Base-by-base conservation (phyloP, 1,140 invertebrate species). In the Aphaenogaster ashmeadi region DNA sequence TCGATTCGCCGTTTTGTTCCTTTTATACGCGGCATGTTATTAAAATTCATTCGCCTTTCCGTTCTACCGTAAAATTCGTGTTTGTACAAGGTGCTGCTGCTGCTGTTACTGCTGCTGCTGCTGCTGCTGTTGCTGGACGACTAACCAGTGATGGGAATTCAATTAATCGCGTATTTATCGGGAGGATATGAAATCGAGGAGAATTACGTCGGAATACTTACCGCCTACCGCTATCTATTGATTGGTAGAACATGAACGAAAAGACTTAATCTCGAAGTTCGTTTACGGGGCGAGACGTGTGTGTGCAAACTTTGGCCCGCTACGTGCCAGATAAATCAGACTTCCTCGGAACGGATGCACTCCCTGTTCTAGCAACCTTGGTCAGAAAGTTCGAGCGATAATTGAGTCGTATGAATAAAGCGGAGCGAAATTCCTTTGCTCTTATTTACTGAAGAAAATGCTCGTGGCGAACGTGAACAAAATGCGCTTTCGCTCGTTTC, bases 131-230 rank as follows among this genome's bases (percentile, higher is more conserved):
- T 41, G 60, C 15, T 27, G 69, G 54, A 60, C 38, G 41, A 58
- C 52, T 52, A 52, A 54, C 54, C 41, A 47, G 69, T 60, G 54
- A 84, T 84, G 69, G 69, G 80, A 84, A 84, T 84, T 75, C 69
- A 84, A 84, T 84, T 62, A 75, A 50, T 84, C 69, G 80, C 56
- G 69, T 58, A 84, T 84, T 75, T 84, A 75, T 62, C 80, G 41
- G 41, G 27, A 41, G 54, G 18, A 74, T 71, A 62, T 60, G n/a
- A 60, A 84, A 84, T 84, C 11, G 67, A 60, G 18, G 54, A 60
- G 41, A 74, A 60, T 47, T 38, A 27, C 27, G 27, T 41, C 54
- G 18, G 54, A 47, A 74, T 84, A 84, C 80, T 84, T 84, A 84
- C 80, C 69, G 80, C 52, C 56, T 44, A 56, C 33, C 9, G 60